phyloP scores from a whole-genome alignment of 2,888 invertebrate genomes.

The Ormyrus labotus region DNA sequence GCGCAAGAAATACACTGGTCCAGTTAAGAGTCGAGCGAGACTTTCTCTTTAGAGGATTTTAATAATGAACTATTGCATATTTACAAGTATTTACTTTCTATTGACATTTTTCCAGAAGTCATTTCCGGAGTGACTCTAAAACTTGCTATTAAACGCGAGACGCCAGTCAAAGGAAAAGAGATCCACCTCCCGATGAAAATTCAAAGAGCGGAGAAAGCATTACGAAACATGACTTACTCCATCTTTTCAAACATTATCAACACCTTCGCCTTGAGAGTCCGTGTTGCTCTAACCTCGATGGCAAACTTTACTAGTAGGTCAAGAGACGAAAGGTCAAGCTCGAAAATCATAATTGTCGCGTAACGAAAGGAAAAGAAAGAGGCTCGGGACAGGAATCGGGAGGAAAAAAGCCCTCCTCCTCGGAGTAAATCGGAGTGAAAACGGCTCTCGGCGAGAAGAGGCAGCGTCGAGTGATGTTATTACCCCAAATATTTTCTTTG shows the following conservation, averaged over 20 bases:
- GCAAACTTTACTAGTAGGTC: conserved; percentile 24
- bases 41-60: too few species aligned
- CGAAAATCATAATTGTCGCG: conserved; percentile 4
- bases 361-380: background rate
- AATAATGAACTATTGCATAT: too few species aligned
- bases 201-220: conserved; percentile 8
- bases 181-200: background rate
- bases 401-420: background rate
- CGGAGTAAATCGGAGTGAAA: conserved; percentile 39
- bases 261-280: conserved; percentile 10
- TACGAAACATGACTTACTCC: conserved; percentile 24
- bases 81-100: too few species aligned
- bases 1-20: too few species aligned
- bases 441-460: background rate
- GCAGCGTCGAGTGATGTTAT: conserved; percentile 43
- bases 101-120: too few species aligned
- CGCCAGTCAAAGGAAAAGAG: background rate
- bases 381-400: background rate
- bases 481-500: conserved; percentile 53
- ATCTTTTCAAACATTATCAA: conserved; percentile 28
- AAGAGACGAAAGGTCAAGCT: background rate
- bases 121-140: background rate
- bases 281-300: conserved; percentile 47
- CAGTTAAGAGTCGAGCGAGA: too few species aligned
- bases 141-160: background rate